Evolutionary conservation across 2,797 vertebrate genomes (phyloP).

Genomic region (Syngnathus rostellatus): DNA sequence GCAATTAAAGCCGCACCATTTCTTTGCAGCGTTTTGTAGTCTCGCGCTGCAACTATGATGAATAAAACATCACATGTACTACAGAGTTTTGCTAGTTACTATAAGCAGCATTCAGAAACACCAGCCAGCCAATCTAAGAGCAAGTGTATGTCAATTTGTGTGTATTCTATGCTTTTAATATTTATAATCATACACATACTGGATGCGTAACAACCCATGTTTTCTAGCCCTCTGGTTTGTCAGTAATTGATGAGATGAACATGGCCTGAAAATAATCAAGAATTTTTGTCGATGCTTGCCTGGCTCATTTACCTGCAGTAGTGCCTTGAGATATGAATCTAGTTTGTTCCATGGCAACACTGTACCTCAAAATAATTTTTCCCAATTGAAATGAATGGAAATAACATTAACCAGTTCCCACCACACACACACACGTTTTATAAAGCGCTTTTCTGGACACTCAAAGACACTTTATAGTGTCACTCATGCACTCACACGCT

Average conservation of each 20-base stretch:
- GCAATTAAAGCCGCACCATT: constrained; percentile 64
- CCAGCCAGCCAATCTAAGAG: not conserved
- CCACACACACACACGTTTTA: no score
- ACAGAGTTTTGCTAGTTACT: constrained; percentile 30
- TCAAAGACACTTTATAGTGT: no score
- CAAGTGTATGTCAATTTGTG: constrained; percentile 1
- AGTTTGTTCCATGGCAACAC: no score
- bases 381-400: no score
- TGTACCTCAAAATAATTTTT: no score
- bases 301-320: not conserved
- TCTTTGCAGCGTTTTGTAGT: constrained; percentile 62
- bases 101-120: constrained; percentile 32
- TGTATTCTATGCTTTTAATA: not conserved
- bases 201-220: not conserved
- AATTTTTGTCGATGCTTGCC: not conserved
- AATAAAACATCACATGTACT: constrained; percentile 66
- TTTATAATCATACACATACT: not conserved
- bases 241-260: not conserved
- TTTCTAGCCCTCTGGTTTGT: not conserved
- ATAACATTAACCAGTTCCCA: no score
- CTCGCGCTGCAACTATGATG: constrained; percentile 49
- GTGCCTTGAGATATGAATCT: no score
- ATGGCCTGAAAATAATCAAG: not conserved
- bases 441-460: no score
- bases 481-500: no score